phyloP scores from a whole-genome alignment of 2,888 invertebrate genomes.

The Electrophaes corylata region DNA sequence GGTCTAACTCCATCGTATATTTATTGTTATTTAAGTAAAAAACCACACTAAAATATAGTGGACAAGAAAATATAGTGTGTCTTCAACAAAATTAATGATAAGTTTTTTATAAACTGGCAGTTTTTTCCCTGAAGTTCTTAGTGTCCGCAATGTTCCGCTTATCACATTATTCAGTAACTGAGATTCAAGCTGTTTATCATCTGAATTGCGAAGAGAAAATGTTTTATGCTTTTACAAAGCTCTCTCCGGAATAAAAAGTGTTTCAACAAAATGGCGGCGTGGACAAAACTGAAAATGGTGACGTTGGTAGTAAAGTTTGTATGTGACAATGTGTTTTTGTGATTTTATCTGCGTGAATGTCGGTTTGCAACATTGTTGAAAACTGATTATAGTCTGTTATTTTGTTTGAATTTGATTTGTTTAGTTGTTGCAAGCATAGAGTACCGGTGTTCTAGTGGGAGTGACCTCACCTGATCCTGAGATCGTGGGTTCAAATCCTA shows the following conservation, averaged over 20 bases:
- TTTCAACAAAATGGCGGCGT: constrained; percentile 12
- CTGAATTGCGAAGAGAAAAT: constrained; percentile 21
- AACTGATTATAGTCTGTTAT: no score
- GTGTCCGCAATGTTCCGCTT: background rate
- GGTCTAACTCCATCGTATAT: no score
- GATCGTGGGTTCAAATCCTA: no score
- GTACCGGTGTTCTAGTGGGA: no score
- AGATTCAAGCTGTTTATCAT: constrained; percentile 17
- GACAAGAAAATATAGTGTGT: no score
- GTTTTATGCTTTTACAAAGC: constrained; percentile 14
- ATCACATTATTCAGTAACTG: constrained; percentile 17
- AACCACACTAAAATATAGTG: no score
- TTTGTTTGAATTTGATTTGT: no score
- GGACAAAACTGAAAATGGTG: constrained; percentile 1
- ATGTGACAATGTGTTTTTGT: background rate
- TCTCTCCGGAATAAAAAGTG: constrained; percentile 6
- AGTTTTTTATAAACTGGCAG: background rate
- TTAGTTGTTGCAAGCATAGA: no score
- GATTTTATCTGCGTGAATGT: background rate
- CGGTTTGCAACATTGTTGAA: no score
- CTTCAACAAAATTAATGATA: background rate
- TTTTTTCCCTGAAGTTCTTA: background rate
- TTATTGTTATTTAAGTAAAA: no score
- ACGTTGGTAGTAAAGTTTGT: background rate
- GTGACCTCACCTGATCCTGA: no score